Base-by-base conservation (phyloP, 2,113 vertebrate genomes). In the Caranx ignobilis region DNA sequence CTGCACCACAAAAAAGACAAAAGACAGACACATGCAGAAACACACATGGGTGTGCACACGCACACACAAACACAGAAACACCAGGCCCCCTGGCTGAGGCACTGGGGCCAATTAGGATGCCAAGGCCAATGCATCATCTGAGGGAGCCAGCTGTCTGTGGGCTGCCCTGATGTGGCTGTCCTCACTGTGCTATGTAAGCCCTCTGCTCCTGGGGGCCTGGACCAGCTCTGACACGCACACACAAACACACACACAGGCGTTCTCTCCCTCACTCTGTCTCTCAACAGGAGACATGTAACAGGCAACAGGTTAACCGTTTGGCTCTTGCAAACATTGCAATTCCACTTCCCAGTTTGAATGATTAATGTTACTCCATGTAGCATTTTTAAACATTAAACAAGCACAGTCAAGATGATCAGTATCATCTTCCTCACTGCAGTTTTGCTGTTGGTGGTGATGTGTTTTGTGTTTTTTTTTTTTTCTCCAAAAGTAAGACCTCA, bases 31-130 rank as follows among this genome's bases (percentile, higher is more conserved):
- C 59, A 77, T 54, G 73, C 54, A 82, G 47, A 56, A 71, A 67
- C 52, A 80, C 84, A 89, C 72, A 81, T 45, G 55, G 61, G 39
- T 54, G 55, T 57, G 81, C 79, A 80, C 59, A 75, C 31, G 72
- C 74, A 86, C 48, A 84, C 61, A 82, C 79, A 80, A 55, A 75
- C 31, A 75, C 74, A 86, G 54, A 84, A 57, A 67, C 88, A 86
- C 68, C 76, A 79, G 45, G 5, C 77, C 84, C 73, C 72, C 62
- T 71, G 85, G 81, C 85, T 81, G 84, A 85, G 75, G 74, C 84
- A 82, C 71, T 89, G 85, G 86, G 87, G 89, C 91, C 90, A 92
- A 93, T 92, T 91, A 94, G 84, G 85, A 88, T 89, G 89, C 91
- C 90, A 87, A 76, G 85, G 64, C 91, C 85, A 64, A 82, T 88